These are phyloP conservation scores for Enteromius thamalakanensis DNA, from an alignment of 2,797 vertebrate species.

Conservation along the genomic window DNA sequence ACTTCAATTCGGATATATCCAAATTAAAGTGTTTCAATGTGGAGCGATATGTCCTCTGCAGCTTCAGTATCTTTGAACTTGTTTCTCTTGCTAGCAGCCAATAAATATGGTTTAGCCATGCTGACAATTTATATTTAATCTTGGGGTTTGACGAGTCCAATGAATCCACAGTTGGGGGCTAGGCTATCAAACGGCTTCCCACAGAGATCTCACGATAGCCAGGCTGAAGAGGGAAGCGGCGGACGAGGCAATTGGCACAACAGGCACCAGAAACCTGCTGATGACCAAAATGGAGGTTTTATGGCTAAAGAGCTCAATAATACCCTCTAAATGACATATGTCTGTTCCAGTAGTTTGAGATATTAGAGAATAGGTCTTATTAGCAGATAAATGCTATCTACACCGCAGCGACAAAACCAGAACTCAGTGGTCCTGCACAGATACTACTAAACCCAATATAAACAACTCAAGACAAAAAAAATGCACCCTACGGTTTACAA, in stretches of 20 bases:
- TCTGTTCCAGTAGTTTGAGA: conserved; percentile 58
- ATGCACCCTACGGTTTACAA: conserved; percentile 77
- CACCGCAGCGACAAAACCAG: conserved; percentile 74
- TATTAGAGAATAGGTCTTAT: conserved; percentile 70
- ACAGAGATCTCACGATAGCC: conserved; percentile 81
- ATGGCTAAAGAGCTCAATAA: conserved; percentile 71
- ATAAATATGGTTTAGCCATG: conserved; percentile 83
- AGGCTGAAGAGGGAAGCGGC: conserved; percentile 71
- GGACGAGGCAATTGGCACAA: conserved; percentile 70
- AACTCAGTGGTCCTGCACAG: conserved; percentile 46
- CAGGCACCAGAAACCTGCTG: conserved; percentile 65
- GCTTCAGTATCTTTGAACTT: conserved; percentile 62
- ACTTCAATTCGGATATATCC: background rate
- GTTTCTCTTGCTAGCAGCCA: conserved; percentile 70
- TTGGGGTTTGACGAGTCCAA: conserved; percentile 85
- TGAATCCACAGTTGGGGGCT: conserved; percentile 84
- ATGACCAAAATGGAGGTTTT: conserved; percentile 66
- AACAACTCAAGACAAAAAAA: conserved; percentile 70
- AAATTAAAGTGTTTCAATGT: background rate
- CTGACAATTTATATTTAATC: conserved; percentile 86
- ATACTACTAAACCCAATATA: conserved; percentile 48
- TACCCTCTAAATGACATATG: conserved; percentile 69
- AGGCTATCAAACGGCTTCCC: conserved; percentile 87
- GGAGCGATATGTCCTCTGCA: background rate
- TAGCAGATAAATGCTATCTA: conserved; percentile 79